phyloP scores from a whole-genome alignment of 2,888 invertebrate genomes.

The Allygus modestus region DNA sequence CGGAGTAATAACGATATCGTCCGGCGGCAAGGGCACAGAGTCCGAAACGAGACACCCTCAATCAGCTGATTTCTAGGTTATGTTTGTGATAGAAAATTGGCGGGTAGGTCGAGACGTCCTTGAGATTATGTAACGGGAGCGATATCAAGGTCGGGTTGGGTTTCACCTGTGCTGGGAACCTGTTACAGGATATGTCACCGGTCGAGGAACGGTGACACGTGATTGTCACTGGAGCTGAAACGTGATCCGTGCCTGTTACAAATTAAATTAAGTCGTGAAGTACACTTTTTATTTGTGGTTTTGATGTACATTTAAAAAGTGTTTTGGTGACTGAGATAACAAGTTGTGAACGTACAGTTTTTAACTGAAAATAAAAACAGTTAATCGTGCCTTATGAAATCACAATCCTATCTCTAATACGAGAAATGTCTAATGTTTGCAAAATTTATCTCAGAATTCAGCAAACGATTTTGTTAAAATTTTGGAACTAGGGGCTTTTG shows the following conservation, averaged over 20 bases:
- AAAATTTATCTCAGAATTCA: too few relatives aligned
- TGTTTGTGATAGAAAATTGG: constrained; percentile 11
- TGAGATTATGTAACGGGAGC: constrained; percentile 46
- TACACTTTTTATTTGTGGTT: too few relatives aligned
- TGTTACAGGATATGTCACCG: constrained; percentile 4
- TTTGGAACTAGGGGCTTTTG: too few relatives aligned
- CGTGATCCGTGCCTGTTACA: neutral
- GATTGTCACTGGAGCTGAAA: neutral
- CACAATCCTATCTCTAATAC: too few relatives aligned
- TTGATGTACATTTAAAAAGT: too few relatives aligned
- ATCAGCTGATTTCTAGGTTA: constrained; percentile 47
- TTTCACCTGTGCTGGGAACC: constrained; percentile 21
- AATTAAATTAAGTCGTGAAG: neutral
- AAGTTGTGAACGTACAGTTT: too few relatives aligned
- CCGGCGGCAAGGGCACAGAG: constrained; percentile 31
- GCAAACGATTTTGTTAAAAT: too few relatives aligned
- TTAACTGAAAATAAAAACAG: too few relatives aligned
- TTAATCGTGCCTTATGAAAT: too few relatives aligned
- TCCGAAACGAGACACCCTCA: constrained; percentile 18
- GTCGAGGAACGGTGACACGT: neutral
- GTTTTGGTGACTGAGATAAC: too few relatives aligned
- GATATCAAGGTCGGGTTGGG: constrained; percentile 9
- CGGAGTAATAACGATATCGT: neutral
- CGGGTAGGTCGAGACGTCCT: constrained; percentile 13
- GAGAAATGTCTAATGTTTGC: too few relatives aligned